These are phyloP conservation scores for Halcyon malimbica DNA, from an alignment of 2,113 vertebrate species.

Conservation along the genomic window DNA sequence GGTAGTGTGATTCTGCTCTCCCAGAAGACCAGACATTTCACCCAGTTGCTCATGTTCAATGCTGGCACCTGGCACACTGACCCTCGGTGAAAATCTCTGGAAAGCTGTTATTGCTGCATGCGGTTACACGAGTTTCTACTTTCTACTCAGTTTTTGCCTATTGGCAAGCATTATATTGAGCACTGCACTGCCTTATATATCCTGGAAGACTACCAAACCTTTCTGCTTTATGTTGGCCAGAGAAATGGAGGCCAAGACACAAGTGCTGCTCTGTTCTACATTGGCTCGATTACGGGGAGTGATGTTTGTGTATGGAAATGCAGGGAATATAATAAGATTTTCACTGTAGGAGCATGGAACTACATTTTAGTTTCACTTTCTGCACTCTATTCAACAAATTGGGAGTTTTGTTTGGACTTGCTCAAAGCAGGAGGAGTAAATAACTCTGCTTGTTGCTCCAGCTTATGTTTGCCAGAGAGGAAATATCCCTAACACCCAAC, in stretches of 20 bases:
- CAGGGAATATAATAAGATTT: background rate
- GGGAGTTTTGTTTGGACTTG: constrained; percentile 34
- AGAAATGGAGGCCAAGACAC: background rate
- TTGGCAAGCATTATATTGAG: background rate
- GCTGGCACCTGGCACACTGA: rapidly evolving
- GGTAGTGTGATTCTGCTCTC: background rate
- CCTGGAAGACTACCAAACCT: constrained; percentile 8
- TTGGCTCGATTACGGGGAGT: background rate
- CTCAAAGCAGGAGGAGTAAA: background rate
- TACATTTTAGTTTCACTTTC: background rate
- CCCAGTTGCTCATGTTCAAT: background rate
- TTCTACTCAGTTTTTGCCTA: background rate
- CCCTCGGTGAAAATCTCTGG: background rate
- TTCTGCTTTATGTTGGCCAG: background rate
- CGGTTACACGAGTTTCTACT: background rate
- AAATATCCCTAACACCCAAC: background rate
- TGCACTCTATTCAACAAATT: background rate
- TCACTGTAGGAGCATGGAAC: background rate
- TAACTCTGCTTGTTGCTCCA: background rate
- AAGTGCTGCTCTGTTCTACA: background rate
- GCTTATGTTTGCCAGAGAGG: background rate
- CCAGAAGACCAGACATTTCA: background rate
- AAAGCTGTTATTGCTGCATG: background rate
- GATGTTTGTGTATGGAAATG: background rate
- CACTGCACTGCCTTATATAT: background rate